These are phyloP conservation scores for Drosophila sproati DNA, from an alignment of 1,140 invertebrate genomes.

Conservation along the genomic window DNA sequence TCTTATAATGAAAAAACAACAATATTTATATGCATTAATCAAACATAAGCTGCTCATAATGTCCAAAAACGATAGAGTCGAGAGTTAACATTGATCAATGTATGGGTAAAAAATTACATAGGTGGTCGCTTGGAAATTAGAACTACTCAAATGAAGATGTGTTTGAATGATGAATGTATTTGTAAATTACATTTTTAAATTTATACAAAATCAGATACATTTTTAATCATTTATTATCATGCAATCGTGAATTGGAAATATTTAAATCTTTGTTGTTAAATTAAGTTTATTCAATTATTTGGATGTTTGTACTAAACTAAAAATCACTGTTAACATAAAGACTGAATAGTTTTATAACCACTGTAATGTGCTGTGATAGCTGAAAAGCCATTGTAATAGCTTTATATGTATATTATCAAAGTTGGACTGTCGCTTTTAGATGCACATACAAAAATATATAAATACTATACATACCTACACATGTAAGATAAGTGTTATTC, in stretches of 20 bases:
- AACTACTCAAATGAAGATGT: too few species aligned
- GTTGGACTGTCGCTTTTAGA: conserved; percentile 26
- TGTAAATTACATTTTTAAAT: too few species aligned
- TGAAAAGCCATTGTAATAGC: conserved; percentile 20
- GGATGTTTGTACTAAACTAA: neutral
- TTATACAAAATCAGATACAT: too few species aligned
- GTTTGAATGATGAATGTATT: too few species aligned
- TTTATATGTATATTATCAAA: conserved; percentile 36
- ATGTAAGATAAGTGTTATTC: conserved; percentile 70
- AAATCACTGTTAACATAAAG: neutral
- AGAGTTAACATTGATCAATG: neutral
- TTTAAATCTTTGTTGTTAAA: neutral
- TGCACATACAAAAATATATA: conserved; percentile 11
- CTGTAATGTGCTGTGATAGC: conserved; percentile 27
- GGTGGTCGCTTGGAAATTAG: neutral
- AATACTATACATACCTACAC: conserved; percentile 5
- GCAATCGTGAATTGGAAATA: too few species aligned
- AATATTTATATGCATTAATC: neutral
- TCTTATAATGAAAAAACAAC: neutral
- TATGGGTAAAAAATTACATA: neutral
- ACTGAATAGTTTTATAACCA: conserved; percentile 15
- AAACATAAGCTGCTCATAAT: too few species aligned
- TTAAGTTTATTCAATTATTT: neutral
- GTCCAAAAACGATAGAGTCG: too few species aligned
- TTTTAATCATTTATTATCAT: too few species aligned